Evolutionary conservation across 2,113 vertebrate genomes (phyloP).

Genomic region (Cephalophus harveyi): DNA sequence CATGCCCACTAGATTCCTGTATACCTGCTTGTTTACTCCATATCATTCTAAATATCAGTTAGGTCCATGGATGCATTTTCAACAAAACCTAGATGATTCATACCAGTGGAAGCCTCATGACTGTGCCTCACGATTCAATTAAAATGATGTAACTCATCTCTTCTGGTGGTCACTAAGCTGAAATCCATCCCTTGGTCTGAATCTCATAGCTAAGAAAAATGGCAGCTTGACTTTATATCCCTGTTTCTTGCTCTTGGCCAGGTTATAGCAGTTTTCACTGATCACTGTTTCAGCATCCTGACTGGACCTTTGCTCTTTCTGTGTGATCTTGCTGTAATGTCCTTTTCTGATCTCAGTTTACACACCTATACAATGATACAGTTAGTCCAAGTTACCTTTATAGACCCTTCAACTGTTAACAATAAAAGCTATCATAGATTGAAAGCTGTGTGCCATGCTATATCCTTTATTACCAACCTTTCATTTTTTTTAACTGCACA

Average conservation of each 20-base stretch:
- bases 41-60: neutral
- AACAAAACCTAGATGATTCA: neutral
- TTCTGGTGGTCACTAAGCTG: neutral
- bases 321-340: neutral
- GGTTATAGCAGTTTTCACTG: neutral
- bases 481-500: neutral
- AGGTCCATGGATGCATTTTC: neutral
- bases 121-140: neutral
- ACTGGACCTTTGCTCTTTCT: neutral
- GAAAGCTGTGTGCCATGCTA: neutral
- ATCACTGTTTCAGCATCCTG: neutral
- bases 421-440: neutral
- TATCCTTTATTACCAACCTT: neutral
- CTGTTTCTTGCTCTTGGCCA: neutral
- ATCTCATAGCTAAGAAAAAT: neutral
- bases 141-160: neutral
- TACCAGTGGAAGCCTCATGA: neutral
- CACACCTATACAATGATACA: neutral
- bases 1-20: neutral
- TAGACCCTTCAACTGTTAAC: neutral
- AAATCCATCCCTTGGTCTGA: neutral
- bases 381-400: neutral
- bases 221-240: neutral
- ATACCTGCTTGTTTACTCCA: neutral
- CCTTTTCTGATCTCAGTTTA: neutral